Evolutionary conservation across 64 coral and sea anemone genomes (phyloP).

Genomic region (Catalaphyllia jardinei): DNA sequence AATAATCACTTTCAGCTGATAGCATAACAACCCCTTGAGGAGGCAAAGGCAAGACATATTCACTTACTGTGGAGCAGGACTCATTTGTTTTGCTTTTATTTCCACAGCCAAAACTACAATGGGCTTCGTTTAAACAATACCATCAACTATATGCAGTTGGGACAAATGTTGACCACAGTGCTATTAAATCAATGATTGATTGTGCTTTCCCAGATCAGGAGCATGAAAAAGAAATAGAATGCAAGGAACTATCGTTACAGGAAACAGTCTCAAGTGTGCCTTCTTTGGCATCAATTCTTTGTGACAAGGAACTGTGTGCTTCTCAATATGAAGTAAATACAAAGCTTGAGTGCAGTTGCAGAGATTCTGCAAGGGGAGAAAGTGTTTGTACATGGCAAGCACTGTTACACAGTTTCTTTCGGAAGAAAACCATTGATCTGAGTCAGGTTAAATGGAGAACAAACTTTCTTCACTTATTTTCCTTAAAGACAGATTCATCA

Average conservation of each 20-base stretch:
- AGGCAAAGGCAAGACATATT: too few species aligned
- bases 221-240: neutral
- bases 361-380: neutral
- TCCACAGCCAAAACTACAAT: slow-evolving; percentile 37
- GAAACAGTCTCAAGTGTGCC: neutral
- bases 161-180: neutral
- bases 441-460: neutral
- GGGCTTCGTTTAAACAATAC: slow-evolving; percentile 78
- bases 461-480: neutral
- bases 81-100: neutral
- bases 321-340: neutral
- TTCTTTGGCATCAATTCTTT: slow-evolving; percentile 7
- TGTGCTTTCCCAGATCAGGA: slow-evolving; percentile 7
- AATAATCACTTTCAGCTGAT: too few species aligned
- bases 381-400: neutral
- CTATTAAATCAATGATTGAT: neutral
- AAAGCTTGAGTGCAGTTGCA: neutral
- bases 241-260: neutral
- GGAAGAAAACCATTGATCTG: neutral
- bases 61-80: too few species aligned
- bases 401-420: slow-evolving; percentile 1
- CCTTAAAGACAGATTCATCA: neutral
- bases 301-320: neutral
- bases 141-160: neutral
- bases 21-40: too few species aligned